phyloP scores from a whole-genome alignment of 2,888 invertebrate genomes.

The Perizoma affinitatum region DNA sequence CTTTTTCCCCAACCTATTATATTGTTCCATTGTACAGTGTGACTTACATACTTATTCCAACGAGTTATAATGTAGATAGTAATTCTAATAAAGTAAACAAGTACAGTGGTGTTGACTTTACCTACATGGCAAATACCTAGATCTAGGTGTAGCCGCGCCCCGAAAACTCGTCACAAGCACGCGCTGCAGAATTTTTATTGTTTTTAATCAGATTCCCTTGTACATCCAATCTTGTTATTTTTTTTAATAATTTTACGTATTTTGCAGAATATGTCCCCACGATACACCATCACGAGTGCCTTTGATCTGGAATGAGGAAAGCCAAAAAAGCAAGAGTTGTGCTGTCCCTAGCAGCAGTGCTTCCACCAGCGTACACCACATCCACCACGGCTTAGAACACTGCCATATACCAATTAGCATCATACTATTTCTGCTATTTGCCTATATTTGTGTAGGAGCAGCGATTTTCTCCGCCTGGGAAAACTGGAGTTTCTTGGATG shows the following conservation, averaged over 20 bases:
- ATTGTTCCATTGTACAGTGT: too few species aligned
- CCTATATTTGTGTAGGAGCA: slow-evolving; percentile 91
- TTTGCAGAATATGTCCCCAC: slow-evolving; percentile 82
- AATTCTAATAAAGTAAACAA: too few species aligned
- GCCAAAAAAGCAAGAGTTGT: slow-evolving; percentile 65
- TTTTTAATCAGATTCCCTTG: too few species aligned
- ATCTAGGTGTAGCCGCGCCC: too few species aligned
- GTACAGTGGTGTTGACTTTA: too few species aligned
- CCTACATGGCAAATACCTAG: too few species aligned
- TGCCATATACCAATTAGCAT: slow-evolving; percentile 75
- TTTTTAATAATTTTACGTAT: slow-evolving; percentile 2
- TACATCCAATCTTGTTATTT: too few species aligned
- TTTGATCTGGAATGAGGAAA: slow-evolving; percentile 86
- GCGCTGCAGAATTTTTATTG: too few species aligned
- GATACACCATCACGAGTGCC: slow-evolving; percentile 91
- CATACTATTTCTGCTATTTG: slow-evolving; percentile 87
- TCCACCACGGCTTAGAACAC: slow-evolving; percentile 64
- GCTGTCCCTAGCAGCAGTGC: slow-evolving; percentile 69
- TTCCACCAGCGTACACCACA: slow-evolving; percentile 64
- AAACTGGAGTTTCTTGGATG: slow-evolving; percentile 91
- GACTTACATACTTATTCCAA: too few species aligned
- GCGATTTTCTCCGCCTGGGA: slow-evolving; percentile 91
- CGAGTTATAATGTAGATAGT: too few species aligned
- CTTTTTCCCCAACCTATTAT: too few species aligned
- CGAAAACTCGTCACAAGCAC: too few species aligned